These are phyloP conservation scores for Apamea sordens DNA, from an alignment of 2,888 invertebrate genomes.

Conservation along the genomic window DNA sequence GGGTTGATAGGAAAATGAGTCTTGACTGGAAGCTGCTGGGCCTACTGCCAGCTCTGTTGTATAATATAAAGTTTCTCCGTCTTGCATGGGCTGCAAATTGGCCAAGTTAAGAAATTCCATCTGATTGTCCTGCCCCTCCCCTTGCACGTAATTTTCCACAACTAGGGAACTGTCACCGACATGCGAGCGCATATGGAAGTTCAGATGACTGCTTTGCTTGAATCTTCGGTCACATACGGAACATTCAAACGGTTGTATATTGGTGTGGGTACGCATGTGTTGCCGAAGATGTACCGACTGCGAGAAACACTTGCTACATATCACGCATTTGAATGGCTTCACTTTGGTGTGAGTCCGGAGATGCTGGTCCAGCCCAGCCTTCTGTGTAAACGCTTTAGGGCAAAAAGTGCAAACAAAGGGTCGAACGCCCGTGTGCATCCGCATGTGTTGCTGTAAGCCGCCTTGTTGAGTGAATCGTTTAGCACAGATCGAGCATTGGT, in stretches of 20 bases:
- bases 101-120: slow-evolving; percentile 81
- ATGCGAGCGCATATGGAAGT: slow-evolving; percentile 87
- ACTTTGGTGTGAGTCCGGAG: slow-evolving; percentile 87
- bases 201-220: slow-evolving; percentile 88
- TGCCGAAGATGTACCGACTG: slow-evolving; percentile 87
- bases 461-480: slow-evolving; percentile 88
- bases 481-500: slow-evolving; percentile 84
- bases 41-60: slow-evolving; percentile 78
- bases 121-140: slow-evolving; percentile 71
- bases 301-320: slow-evolving; percentile 86
- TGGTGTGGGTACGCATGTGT: slow-evolving; percentile 88
- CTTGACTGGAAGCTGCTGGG: slow-evolving; percentile 59
- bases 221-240: slow-evolving; percentile 83
- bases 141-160: slow-evolving; percentile 76
- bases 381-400: slow-evolving; percentile 87
- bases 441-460: slow-evolving; percentile 87
- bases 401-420: slow-evolving; percentile 86
- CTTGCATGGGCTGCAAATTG: slow-evolving; percentile 82
- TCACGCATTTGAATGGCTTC: slow-evolving; percentile 87
- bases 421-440: slow-evolving; percentile 86
- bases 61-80: slow-evolving; percentile 84
- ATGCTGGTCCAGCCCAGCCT: slow-evolving; percentile 87
- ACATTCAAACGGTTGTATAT: slow-evolving; percentile 88
- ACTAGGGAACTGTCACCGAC: slow-evolving; percentile 73
- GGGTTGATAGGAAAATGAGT: slow-evolving; percentile 63